Base-by-base conservation (phyloP, 2,797 vertebrate genomes). In the Argyrosomus regius region DNA sequence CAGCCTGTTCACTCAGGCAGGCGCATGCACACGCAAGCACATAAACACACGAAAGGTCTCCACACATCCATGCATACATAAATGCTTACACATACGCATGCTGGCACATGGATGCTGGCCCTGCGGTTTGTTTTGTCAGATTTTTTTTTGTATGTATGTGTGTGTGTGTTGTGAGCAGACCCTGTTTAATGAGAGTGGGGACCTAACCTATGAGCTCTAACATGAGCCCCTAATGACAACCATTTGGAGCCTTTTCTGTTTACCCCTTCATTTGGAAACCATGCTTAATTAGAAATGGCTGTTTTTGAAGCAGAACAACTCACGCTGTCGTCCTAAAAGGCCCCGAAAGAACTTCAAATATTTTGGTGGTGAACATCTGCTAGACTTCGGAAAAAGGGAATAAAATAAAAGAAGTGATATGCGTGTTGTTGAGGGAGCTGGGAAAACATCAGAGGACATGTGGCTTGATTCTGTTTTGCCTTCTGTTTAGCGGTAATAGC, bases 221-320 rank as follows among this genome's bases (percentile, higher is more conserved):
- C 85, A 84, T 3, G 7, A 78, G 72, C 56, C 78, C 61, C 75
- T 88, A 84, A 93, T 88, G 87, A 86, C 81, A 77, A 60, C 24
- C 68, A 77, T 88, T 88, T 89, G 77, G 75, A 88, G 63, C 57
- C n/a, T 75, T 71, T 72, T 85, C 69, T 80, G 65, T 88, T 88
- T 83, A 78, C 74, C 74, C 78, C 76, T 79, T 75, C 75, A 87
- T 92, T 84, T 88, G 78, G 84, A 93, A 62, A 56, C 53, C 73
- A 63, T 18, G 71, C 82, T 85, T 89, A 75, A 91, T 93, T 92
- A 90, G 78, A 89, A 86, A 85, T 78, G 74, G 52, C 73, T 83
- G 81, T 79, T 92, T 87, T 84, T 87, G 77, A 68, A 78, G 70
- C 88, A 78, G 78, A 91, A 81, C 86, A 72, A 80, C 82, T 78